Percentiles rank a stretch among this genome's conserved stretches.
These are phyloP conservation scores for Anoplius nigerrimus DNA, from an alignment of 2,888 invertebrate species.

Conservation along the genomic window DNA sequence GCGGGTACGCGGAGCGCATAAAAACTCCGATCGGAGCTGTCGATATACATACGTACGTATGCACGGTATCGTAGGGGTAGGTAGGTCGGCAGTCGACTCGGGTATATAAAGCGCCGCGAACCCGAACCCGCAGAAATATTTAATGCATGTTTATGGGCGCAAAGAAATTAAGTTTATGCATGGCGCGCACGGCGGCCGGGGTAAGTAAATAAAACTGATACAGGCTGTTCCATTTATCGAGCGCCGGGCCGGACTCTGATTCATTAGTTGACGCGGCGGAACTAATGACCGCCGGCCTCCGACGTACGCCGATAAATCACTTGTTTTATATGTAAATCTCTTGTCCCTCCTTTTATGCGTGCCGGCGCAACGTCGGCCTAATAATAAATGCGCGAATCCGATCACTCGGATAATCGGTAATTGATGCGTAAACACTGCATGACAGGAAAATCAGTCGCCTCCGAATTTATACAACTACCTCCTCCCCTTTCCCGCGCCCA, in stretches of 20 bases:
- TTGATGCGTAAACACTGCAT: slow-evolving; percentile 19
- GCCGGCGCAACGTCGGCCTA: slow-evolving; percentile 17
- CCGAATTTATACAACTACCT: slow-evolving; percentile 16
- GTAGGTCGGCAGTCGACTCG: too few species aligned
- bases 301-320: slow-evolving; percentile 39
- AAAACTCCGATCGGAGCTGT: too few species aligned
- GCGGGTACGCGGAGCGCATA: too few species aligned
- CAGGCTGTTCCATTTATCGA: slow-evolving; percentile 9
- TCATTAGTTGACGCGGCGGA: slow-evolving; percentile 45
- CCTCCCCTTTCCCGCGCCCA: slow-evolving; percentile 1
- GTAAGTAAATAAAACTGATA: slow-evolving; percentile 45
- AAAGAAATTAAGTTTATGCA: too few species aligned
- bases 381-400: slow-evolving; percentile 43
- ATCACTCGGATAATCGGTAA: slow-evolving; percentile 43
- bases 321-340: slow-evolving; percentile 55
- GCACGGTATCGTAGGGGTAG: too few species aligned
- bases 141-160: too few species aligned
- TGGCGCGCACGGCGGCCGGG: neutral
- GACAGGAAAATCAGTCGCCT: slow-evolving; percentile 19
- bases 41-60: too few species aligned
- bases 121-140: too few species aligned
- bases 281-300: slow-evolving; percentile 33
- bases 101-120: too few species aligned
- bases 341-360: slow-evolving; percentile 27
- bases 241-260: slow-evolving; percentile 35